Evolutionary conservation across 1,140 invertebrate species (phyloP).

Genomic region (Drosophila fuyamai): DNA sequence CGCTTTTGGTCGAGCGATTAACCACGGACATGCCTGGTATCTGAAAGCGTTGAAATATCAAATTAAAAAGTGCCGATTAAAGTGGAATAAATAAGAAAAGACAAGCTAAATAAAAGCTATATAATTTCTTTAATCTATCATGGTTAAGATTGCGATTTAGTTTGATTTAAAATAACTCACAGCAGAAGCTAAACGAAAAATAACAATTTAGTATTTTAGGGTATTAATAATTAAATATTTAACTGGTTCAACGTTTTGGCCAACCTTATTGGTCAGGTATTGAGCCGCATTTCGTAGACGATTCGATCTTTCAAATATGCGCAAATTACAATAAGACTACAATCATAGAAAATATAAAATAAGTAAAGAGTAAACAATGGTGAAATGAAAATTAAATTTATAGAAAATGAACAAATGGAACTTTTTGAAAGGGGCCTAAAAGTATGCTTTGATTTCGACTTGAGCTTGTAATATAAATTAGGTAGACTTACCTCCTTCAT

Average conservation of each 20-base stretch:
- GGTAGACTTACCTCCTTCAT: slow-evolving; percentile 91
- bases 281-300: slow-evolving; percentile 76
- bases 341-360: slow-evolving; percentile 53
- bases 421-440: slow-evolving; percentile 19
- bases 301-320: slow-evolving; percentile 68
- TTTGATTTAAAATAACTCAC: slow-evolving; percentile 24
- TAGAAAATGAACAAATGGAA: background rate
- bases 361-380: slow-evolving; percentile 23
- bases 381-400: background rate
- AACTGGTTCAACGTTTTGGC: slow-evolving; percentile 59
- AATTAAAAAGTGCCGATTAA: background rate
- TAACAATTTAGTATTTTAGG: slow-evolving; percentile 14
- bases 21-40: slow-evolving; percentile 88
- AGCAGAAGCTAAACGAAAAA: slow-evolving; percentile 17
- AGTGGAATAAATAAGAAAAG: background rate
- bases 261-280: slow-evolving; percentile 80
- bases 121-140: background rate
- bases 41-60: slow-evolving; percentile 75
- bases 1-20: slow-evolving; percentile 87
- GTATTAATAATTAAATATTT: slow-evolving; percentile 48
- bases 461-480: background rate
- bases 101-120: background rate
- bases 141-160: slow-evolving; percentile 31
- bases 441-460: slow-evolving; percentile 19
- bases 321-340: slow-evolving; percentile 70